Percentiles rank a stretch among this genome's conserved stretches.
Evolutionary conservation across 2,888 invertebrate species (phyloP).

Genomic region (Colletes collaris): DNA sequence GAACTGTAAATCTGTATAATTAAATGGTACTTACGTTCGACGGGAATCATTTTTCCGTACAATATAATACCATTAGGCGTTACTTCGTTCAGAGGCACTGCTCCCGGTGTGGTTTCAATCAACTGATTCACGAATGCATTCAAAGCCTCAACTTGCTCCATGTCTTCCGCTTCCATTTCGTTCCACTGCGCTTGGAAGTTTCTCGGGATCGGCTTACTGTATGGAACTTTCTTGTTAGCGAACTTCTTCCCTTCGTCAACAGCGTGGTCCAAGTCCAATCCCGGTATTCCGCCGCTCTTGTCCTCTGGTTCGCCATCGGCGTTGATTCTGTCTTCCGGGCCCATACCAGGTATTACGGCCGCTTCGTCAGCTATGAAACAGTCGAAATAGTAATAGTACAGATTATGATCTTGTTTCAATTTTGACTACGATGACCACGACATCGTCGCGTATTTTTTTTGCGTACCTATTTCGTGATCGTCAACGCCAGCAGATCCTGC

Average conservation of each 20-base stretch:
- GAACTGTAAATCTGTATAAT: no score
- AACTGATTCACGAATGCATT: slow-evolving; percentile 89
- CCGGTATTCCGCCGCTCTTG: slow-evolving; percentile 88
- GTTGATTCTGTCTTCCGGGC: slow-evolving; percentile 96
- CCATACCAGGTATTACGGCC: slow-evolving; percentile 97
- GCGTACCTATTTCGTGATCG: slow-evolving; percentile 87
- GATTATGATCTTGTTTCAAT: no score
- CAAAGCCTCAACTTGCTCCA: slow-evolving; percentile 83
- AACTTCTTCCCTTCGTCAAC: slow-evolving; percentile 89
- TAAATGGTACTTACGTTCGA: slow-evolving; percentile 86
- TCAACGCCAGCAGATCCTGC: slow-evolving; percentile 90
- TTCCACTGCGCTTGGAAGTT: slow-evolving; percentile 99
- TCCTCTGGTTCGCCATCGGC: slow-evolving; percentile 82
- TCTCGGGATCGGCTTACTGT: slow-evolving; percentile 97
- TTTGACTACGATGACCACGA: no score
- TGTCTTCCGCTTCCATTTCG: slow-evolving; percentile 86
- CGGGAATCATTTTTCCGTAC: slow-evolving; percentile 92
- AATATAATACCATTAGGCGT: slow-evolving; percentile 92
- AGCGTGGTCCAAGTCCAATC: slow-evolving; percentile 91
- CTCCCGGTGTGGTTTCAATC: slow-evolving; percentile 91
- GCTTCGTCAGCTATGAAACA: slow-evolving; percentile 87
- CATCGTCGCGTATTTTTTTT: not conserved
- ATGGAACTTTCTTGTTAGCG: slow-evolving; percentile 92
- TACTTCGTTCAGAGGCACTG: slow-evolving; percentile 90
- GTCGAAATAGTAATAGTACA: not conserved